Evolutionary conservation across 2,888 invertebrate genomes (phyloP).

Genomic region (Tetragonula carbonaria): DNA sequence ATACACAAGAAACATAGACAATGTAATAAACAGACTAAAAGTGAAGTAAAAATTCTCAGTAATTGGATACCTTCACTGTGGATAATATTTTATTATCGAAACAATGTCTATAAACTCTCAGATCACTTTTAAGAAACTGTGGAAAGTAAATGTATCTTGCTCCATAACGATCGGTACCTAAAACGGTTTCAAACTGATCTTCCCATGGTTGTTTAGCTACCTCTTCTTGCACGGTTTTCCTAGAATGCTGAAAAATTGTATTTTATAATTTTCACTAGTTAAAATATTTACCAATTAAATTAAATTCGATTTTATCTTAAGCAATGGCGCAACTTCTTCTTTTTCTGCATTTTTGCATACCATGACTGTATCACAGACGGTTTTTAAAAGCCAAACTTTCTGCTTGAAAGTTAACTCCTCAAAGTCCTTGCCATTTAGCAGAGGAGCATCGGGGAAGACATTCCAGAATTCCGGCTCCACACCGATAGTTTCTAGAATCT

Average conservation of each 20-base stretch:
- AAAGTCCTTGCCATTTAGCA: conserved; percentile 84
- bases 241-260: conserved; percentile 82
- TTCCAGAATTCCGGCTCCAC: conserved; percentile 86
- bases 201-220: conserved; percentile 84
- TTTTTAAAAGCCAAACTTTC: conserved; percentile 86
- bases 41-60: neutral
- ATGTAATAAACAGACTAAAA: neutral
- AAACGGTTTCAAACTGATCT: conserved; percentile 83
- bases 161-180: conserved; percentile 85
- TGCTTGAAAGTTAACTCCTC: conserved; percentile 85
- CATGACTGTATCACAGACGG: conserved; percentile 85
- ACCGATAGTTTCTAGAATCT: conserved; percentile 85
- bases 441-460: conserved; percentile 84
- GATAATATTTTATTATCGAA: conserved; percentile 79
- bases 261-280: neutral
- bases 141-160: conserved; percentile 86
- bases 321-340: too few relatives aligned
- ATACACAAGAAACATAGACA: neutral
- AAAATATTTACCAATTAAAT: neutral
- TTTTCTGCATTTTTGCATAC: conserved; percentile 63
- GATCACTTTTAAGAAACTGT: conserved; percentile 85
- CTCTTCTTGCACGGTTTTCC: conserved; percentile 85
- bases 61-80: conserved; percentile 72
- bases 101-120: conserved; percentile 85
- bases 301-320: neutral